Percentiles rank a stretch among this genome's conserved stretches.
Conservation (phyloP, 2,888 invertebrate genomes). For the Agriopis aurantiaria region DNA sequence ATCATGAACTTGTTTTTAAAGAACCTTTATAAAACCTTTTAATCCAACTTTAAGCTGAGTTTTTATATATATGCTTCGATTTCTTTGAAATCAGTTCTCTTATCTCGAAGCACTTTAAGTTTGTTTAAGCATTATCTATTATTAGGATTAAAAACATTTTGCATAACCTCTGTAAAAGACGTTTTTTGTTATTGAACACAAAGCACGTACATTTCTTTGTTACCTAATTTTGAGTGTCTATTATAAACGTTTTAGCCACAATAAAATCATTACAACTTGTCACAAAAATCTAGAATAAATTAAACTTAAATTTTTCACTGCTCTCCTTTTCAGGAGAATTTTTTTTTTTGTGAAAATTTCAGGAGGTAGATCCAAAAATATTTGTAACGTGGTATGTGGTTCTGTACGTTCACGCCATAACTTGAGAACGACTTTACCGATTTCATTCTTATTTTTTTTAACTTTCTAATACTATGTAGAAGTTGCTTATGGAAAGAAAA, state of each 20-base stretch:
- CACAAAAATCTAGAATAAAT: too few relatives aligned
- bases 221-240: background rate
- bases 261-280: too few relatives aligned
- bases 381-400: too few relatives aligned
- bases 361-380: too few relatives aligned
- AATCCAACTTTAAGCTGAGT: constrained; percentile 15
- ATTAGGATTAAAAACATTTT: background rate
- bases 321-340: too few relatives aligned
- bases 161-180: background rate
- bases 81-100: constrained; percentile 12
- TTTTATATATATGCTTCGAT: constrained; percentile 9
- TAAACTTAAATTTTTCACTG: too few relatives aligned
- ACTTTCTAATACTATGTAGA: too few relatives aligned
- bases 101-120: constrained; percentile 12
- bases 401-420: too few relatives aligned
- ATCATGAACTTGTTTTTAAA: constrained; percentile 14
- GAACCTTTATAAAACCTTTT: constrained; percentile 10
- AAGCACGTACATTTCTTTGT: background rate
- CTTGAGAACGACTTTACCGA: too few relatives aligned
- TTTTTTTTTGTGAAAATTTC: too few relatives aligned
- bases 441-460: too few relatives aligned
- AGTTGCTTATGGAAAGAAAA: too few relatives aligned
- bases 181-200: background rate
- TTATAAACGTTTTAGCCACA: background rate
- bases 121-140: constrained; percentile 5